Evolutionary conservation across 2,888 invertebrate species (phyloP).

Genomic region (Proisotoma minuta): DNA sequence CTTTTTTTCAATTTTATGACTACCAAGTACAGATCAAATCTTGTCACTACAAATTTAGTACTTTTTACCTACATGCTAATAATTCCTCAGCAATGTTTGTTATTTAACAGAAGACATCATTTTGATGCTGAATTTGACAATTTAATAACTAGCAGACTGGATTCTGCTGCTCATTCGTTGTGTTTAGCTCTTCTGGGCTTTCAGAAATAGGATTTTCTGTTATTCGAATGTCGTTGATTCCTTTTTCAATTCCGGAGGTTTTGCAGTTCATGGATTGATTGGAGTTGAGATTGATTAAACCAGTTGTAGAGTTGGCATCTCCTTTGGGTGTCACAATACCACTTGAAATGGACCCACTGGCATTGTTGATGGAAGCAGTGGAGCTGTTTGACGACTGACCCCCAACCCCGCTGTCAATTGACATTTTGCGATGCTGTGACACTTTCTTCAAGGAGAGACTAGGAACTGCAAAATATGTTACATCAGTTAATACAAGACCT

Average conservation of each 20-base stretch:
- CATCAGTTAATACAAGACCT: background rate
- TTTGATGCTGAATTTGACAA: background rate
- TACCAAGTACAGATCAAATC: no score
- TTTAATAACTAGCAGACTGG: constrained; percentile 22
- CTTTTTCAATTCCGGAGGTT: constrained; percentile 38
- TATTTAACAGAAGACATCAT: background rate
- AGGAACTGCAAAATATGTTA: constrained; percentile 37
- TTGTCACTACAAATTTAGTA: background rate
- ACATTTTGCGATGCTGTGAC: constrained; percentile 43
- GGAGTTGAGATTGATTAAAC: constrained; percentile 39
- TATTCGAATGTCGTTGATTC: constrained; percentile 44
- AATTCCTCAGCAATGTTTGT: background rate
- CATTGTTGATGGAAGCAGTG: constrained; percentile 37
- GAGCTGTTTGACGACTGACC: constrained; percentile 46
- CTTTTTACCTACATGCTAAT: background rate
- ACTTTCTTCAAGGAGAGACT: constrained; percentile 45
- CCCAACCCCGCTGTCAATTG: constrained; percentile 46
- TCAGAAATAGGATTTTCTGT: constrained; percentile 47
- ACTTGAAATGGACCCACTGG: constrained; percentile 31
- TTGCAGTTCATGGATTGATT: constrained; percentile 15
- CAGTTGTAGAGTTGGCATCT: constrained; percentile 23
- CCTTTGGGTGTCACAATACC: constrained; percentile 43
- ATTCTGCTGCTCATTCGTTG: constrained; percentile 26
- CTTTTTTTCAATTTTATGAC: no score
- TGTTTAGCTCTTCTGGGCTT: constrained; percentile 25